These are phyloP conservation scores for Platycercus adscitus DNA, from an alignment of 2,113 vertebrate species.

Conservation along the genomic window DNA sequence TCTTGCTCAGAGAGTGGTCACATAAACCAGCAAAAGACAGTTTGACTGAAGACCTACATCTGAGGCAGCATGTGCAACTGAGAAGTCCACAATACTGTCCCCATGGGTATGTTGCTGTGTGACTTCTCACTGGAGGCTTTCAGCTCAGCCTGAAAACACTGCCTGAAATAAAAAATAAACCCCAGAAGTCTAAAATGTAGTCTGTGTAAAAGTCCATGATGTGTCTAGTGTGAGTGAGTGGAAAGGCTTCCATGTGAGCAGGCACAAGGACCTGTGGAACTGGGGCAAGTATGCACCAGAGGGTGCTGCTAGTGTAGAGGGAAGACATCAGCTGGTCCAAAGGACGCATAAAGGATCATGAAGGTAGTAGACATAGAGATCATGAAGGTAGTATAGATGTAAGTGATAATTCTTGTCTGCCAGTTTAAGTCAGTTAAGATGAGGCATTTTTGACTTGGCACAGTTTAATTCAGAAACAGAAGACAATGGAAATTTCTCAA, in stretches of 20 bases:
- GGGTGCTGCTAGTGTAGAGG: neutral
- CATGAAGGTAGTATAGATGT: neutral
- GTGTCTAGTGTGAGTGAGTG: neutral
- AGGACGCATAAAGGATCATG: neutral
- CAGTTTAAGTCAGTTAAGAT: neutral
- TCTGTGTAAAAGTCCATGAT: neutral
- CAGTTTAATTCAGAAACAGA: neutral
- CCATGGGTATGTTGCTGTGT: neutral
- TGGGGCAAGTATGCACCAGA: no score
- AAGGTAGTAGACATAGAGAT: neutral
- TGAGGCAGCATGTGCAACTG: neutral
- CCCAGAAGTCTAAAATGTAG: neutral
- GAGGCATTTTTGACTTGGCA: neutral
- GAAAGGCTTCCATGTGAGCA: neutral
- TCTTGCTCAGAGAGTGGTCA: neutral
- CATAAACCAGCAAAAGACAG: neutral
- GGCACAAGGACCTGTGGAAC: neutral
- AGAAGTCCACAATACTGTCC: neutral
- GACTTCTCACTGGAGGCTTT: neutral
- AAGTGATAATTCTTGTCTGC: neutral
- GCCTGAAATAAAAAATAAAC: neutral
- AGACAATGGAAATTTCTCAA: neutral
- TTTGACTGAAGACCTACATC: neutral
- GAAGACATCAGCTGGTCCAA: neutral
- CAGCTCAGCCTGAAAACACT: neutral